These are phyloP conservation scores for Sardina pilchardus DNA, from an alignment of 2,113 vertebrate species.

Conservation along the genomic window DNA sequence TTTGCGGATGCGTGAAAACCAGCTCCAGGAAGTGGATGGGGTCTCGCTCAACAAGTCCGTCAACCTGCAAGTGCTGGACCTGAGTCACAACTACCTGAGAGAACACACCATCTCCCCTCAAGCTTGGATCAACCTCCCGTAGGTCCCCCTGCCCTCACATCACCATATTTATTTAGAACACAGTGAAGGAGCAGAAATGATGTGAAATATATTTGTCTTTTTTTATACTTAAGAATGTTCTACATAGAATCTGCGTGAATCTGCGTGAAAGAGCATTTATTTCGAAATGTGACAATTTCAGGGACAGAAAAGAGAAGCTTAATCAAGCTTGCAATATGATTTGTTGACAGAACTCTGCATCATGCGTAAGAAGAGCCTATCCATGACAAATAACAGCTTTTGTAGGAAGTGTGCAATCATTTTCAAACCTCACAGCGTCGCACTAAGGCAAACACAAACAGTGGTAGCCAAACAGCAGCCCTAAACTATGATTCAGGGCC, in stretches of 20 bases:
- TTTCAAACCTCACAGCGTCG: background rate
- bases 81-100: conserved; percentile 75
- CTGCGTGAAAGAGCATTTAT: background rate
- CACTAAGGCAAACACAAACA: background rate
- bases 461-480: background rate
- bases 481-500: background rate
- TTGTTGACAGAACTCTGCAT: background rate
- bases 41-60: conserved; percentile 59
- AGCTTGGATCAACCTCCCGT: conserved; percentile 67
- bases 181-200: background rate
- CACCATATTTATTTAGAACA: background rate
- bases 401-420: background rate
- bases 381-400: background rate
- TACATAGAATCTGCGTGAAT: too few species aligned
- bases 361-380: background rate
- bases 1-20: conserved; percentile 67
- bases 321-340: background rate
- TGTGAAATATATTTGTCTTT: background rate
- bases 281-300: background rate
- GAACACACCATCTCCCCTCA: conserved; percentile 62
- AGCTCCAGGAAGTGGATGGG: conserved; percentile 66
- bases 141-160: background rate
- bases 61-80: conserved; percentile 65
- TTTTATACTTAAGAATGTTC: too few species aligned
- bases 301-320: background rate